These are phyloP conservation scores for Plagiodera versicolora DNA, from an alignment of 2,888 invertebrate genomes.

Conservation along the genomic window DNA sequence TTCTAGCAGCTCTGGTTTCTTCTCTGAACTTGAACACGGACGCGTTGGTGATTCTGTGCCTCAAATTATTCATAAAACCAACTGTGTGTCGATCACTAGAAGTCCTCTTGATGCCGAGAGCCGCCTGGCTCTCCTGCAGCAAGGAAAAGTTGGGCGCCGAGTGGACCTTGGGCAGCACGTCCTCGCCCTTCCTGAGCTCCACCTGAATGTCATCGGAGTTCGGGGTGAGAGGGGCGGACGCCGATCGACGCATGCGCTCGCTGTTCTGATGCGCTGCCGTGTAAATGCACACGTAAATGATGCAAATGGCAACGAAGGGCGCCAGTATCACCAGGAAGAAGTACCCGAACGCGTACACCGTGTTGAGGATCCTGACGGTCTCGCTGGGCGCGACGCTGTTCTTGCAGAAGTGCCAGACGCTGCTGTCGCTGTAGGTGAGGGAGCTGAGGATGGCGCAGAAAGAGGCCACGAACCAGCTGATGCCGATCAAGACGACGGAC, in stretches of 20 bases:
- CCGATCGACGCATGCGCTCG: slow-evolving; percentile 59
- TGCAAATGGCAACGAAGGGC: slow-evolving; percentile 66
- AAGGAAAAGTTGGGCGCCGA: slow-evolving; percentile 48
- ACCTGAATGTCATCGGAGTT: slow-evolving; percentile 55
- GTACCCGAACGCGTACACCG: slow-evolving; percentile 55
- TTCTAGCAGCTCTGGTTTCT: slow-evolving; percentile 86
- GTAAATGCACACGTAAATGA: slow-evolving; percentile 76
- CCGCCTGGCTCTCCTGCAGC: no score
- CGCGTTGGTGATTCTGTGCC: slow-evolving; percentile 81
- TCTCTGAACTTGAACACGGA: slow-evolving; percentile 83
- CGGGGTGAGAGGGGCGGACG: slow-evolving; percentile 58
- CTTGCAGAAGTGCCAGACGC: slow-evolving; percentile 55
- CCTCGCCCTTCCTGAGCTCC: slow-evolving; percentile 42
- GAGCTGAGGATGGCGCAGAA: slow-evolving; percentile 55
- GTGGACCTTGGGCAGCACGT: slow-evolving; percentile 46
- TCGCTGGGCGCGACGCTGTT: slow-evolving; percentile 29
- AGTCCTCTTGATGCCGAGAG: slow-evolving; percentile 60
- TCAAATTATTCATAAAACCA: slow-evolving; percentile 72
- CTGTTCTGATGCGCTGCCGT: slow-evolving; percentile 75
- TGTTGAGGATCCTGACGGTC: slow-evolving; percentile 48
- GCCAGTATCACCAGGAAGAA: slow-evolving; percentile 56
- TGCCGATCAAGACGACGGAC: slow-evolving; percentile 55
- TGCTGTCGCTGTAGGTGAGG: slow-evolving; percentile 54
- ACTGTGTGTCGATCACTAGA: slow-evolving; percentile 59
- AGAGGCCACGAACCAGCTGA: slow-evolving; percentile 57